Evolutionary conservation across 2,113 vertebrate genomes (phyloP).

Genomic region (Equus quagga): DNA sequence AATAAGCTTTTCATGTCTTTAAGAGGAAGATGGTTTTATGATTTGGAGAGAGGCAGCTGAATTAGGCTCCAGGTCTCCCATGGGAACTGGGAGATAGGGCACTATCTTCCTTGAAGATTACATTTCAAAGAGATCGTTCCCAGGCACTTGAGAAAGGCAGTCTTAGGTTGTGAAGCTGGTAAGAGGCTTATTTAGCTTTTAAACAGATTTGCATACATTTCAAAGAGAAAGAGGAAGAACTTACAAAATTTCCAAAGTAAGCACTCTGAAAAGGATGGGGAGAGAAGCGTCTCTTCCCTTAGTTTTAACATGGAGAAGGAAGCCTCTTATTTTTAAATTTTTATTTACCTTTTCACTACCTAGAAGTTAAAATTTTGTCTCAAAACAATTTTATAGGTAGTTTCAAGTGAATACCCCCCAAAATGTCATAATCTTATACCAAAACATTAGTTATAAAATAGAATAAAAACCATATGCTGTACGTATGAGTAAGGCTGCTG

Average conservation of each 20-base stretch:
- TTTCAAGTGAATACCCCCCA: background rate
- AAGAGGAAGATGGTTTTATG: background rate
- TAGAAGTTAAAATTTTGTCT: constrained; percentile 23
- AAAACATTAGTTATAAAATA: constrained; percentile 63
- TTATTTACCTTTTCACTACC: background rate
- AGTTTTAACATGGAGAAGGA: background rate
- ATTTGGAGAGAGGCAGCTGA: background rate
- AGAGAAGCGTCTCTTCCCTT: fast-evolving
- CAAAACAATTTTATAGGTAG: background rate
- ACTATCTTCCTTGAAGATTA: background rate
- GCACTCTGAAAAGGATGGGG: background rate
- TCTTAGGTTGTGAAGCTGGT: background rate
- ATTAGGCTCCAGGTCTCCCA: fast-evolving
- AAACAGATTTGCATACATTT: background rate
- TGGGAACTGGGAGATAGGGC: fast-evolving
- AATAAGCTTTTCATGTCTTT: background rate
- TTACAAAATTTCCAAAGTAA: background rate
- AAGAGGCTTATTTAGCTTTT: background rate
- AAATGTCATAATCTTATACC: background rate
- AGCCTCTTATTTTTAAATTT: background rate
- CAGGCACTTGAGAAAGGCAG: background rate
- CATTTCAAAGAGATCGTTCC: background rate
- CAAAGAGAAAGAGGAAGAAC: background rate
- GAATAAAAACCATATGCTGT: constrained; percentile 57
- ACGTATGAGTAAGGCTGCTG: constrained; percentile 69